Evolutionary conservation across 2,797 vertebrate species (phyloP).

Genomic region (Arvicola amphibius): DNA sequence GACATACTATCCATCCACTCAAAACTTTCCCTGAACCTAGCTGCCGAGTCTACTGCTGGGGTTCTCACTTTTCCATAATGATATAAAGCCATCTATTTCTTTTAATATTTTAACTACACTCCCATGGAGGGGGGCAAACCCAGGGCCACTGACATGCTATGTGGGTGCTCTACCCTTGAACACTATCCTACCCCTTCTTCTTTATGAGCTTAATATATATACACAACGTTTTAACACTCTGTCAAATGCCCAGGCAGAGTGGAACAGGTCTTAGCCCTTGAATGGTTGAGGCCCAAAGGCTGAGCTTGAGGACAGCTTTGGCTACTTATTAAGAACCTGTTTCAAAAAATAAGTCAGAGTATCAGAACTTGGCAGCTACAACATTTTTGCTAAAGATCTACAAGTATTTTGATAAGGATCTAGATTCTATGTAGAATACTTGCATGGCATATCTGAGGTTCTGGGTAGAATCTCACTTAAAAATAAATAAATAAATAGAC

Average conservation of each 20-base stretch:
- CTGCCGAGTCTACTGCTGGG: background rate
- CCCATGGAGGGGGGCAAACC: background rate
- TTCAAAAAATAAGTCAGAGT: background rate
- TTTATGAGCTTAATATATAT: background rate
- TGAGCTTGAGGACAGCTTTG: background rate
- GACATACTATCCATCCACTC: background rate
- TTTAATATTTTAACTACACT: background rate
- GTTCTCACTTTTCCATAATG: background rate
- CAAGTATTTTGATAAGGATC: background rate
- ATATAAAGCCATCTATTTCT: background rate
- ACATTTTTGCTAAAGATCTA: background rate
- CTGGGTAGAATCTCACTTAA: background rate
- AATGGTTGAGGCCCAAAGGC: background rate
- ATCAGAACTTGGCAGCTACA: background rate
- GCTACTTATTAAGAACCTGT: background rate
- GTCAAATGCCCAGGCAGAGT: background rate
- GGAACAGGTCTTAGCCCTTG: background rate
- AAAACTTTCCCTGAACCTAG: background rate
- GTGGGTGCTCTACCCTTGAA: background rate
- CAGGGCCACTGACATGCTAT: background rate
- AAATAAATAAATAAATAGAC: background rate
- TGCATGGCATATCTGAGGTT: background rate
- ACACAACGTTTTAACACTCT: background rate
- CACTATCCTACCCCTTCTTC: no score
- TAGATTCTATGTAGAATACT: background rate